phyloP scores from a whole-genome alignment of 2,113 vertebrate species.

The Percopsis transmontana region DNA sequence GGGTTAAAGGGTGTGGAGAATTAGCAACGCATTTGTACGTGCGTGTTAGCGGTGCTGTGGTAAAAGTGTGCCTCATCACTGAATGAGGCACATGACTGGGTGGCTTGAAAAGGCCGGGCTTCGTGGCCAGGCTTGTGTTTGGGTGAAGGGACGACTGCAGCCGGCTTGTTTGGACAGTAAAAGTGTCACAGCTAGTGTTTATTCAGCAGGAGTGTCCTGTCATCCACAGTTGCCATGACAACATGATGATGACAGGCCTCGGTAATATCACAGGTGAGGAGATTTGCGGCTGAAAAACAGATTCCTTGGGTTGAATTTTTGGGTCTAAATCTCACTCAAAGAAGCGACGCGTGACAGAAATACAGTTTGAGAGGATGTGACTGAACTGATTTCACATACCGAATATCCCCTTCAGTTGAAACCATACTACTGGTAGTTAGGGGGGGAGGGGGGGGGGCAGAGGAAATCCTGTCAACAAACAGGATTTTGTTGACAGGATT shows the following conservation, averaged over 20 bases:
- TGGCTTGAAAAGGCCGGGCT: conserved; percentile 66
- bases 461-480: conserved; percentile 75
- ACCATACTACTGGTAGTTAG: conserved; percentile 4
- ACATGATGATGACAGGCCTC: neutral
- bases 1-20: too few species aligned
- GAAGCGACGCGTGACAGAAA: neutral
- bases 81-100: conserved; percentile 56
- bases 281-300: too few species aligned
- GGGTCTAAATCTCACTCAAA: conserved; percentile 1
- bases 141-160: conserved; percentile 49
- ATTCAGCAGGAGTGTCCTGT: conserved; percentile 57
- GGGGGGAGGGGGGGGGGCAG: conserved; percentile 37
- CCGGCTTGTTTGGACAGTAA: conserved; percentile 54
- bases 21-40: too few species aligned
- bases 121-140: conserved; percentile 65
- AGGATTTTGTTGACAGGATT: too few species aligned
- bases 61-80: neutral
- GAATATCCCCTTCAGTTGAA: too few species aligned
- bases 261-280: conserved; percentile 21
- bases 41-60: too few species aligned
- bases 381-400: too few species aligned
- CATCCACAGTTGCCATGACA: conserved; percentile 11
- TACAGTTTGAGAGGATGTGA: too few species aligned
- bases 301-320: too few species aligned
- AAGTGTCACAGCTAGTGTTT: conserved; percentile 46